A percentile compares a stretch with the other conserved stretches of the same genome.
Conservation (phyloP, 2,888 invertebrate species). For the Geophilus truncorum region DNA sequence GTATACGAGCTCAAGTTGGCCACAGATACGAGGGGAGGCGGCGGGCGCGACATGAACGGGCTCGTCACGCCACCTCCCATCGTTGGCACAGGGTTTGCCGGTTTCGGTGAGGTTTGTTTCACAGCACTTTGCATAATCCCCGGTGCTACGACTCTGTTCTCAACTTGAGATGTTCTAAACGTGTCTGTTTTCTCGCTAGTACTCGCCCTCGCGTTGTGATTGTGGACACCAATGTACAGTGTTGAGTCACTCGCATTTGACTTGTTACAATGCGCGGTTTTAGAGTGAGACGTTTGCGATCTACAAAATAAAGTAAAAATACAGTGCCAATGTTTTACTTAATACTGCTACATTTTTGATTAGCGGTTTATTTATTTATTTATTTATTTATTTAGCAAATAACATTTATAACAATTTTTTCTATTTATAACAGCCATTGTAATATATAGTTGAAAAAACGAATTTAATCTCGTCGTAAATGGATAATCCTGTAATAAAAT, state of each 20-base stretch:
- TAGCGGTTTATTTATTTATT: no score
- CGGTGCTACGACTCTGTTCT: slow-evolving; percentile 32
- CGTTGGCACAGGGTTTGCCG: slow-evolving; percentile 33
- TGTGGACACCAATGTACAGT: neutral
- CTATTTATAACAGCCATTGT: no score
- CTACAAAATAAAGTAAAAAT: neutral
- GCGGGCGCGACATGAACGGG: slow-evolving; percentile 9
- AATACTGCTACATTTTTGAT: no score
- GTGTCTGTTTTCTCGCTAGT: neutral
- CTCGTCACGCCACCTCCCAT: neutral
- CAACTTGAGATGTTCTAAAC: neutral
- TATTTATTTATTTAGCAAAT: no score
- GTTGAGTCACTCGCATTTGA: neutral
- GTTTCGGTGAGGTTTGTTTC: slow-evolving; percentile 33
- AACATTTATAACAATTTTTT: no score
- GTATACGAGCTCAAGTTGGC: neutral
- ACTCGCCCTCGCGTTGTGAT: neutral
- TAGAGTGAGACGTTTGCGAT: neutral
- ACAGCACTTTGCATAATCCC: slow-evolving; percentile 11
- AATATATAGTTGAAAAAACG: no score
- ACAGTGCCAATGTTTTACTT: no score
- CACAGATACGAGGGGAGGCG: slow-evolving; percentile 25
- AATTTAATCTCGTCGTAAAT: no score
- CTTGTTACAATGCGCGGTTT: neutral
- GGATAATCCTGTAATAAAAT: no score